A percentile compares a stretch with the other conserved stretches of the same genome.
These are phyloP conservation scores for Chaetodon trifascialis DNA, from an alignment of 2,113 vertebrate genomes.

Conservation along the genomic window DNA sequence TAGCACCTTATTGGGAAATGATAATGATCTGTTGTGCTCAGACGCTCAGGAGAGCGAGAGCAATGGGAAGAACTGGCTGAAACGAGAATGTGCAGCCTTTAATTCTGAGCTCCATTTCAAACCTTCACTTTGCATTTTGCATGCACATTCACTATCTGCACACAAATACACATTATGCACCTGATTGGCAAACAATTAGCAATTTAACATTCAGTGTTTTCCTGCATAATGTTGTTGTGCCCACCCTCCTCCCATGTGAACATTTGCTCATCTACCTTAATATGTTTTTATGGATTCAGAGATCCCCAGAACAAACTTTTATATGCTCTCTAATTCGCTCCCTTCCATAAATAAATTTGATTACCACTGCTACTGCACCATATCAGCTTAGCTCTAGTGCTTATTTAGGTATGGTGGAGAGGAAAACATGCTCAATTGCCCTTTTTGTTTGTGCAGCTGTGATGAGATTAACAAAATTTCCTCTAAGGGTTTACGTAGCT, in stretches of 20 bases:
- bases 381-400: conserved; percentile 12
- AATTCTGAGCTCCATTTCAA: neutral
- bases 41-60: neutral
- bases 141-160: neutral
- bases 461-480: conserved; percentile 27
- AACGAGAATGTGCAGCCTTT: neutral
- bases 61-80: neutral
- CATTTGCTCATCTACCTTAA: neutral
- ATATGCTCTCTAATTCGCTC: conserved; percentile 16
- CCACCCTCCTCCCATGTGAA: neutral
- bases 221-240: neutral
- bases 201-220: conserved; percentile 6
- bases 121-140: neutral
- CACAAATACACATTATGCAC: neutral
- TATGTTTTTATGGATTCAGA: conserved; percentile 3
- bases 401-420: conserved; percentile 17
- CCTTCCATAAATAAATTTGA: conserved; percentile 33
- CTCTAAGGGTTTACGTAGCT: neutral
- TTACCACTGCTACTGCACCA: conserved; percentile 16
- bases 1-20: conserved; percentile 26
- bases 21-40: conserved; percentile 41
- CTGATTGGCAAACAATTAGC: conserved; percentile 1
- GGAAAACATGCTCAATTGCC: conserved; percentile 23
- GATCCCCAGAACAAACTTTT: conserved; percentile 36
- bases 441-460: conserved; percentile 27